phyloP scores from a whole-genome alignment of 2,888 invertebrate genomes.

The Troilus luridus region DNA sequence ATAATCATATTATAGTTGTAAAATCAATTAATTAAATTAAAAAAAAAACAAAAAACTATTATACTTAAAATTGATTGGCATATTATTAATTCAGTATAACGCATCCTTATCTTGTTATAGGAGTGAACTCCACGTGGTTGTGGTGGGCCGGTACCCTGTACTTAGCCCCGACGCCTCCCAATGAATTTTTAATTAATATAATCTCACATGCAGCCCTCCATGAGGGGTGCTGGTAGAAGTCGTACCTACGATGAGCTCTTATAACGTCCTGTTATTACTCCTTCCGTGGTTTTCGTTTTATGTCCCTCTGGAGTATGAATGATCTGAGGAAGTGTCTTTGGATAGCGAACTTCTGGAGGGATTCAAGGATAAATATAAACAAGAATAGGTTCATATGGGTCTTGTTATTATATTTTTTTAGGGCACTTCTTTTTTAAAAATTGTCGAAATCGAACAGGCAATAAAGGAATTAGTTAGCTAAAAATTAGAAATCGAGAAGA shows the following conservation, averaged over 20 bases:
- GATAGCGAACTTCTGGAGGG: background rate
- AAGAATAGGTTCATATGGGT: no score
- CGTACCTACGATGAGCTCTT: background rate
- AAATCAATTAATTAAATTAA: no score
- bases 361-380: background rate
- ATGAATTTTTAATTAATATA: slow-evolving; percentile 16
- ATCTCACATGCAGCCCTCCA: background rate
- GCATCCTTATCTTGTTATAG: background rate
- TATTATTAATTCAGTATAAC: background rate
- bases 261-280: background rate
- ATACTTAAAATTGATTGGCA: background rate
- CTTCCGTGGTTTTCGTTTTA: background rate
- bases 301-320: background rate
- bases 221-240: background rate
- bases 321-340: background rate
- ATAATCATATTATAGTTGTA: no score
- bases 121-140: background rate
- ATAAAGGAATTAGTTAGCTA: no score
- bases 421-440: no score
- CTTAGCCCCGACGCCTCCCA: background rate
- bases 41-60: no score
- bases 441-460: no score
- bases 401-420: no score
- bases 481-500: no score
- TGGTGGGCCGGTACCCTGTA: background rate